Evolutionary conservation across 2,888 invertebrate species (phyloP).

Genomic region (Sinodicranocentrus sp.): DNA sequence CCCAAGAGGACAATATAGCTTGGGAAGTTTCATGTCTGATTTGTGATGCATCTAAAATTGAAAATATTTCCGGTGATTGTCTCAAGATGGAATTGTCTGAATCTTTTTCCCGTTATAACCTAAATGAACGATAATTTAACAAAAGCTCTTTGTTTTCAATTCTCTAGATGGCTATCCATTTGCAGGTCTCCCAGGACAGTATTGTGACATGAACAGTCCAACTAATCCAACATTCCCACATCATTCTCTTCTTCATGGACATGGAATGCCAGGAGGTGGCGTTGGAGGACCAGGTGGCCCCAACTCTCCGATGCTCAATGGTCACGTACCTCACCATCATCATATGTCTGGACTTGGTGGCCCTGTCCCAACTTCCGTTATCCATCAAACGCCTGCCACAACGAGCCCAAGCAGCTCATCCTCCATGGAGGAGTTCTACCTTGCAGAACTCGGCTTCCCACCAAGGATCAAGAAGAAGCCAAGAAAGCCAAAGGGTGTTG

Average conservation of each 20-base stretch:
- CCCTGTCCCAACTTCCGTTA: conserved; percentile 79
- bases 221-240: conserved; percentile 76
- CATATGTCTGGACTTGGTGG: conserved; percentile 77
- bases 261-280: conserved; percentile 71
- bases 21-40: too few relatives aligned
- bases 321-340: conserved; percentile 82
- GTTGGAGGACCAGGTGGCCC: conserved; percentile 67
- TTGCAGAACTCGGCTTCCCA: conserved; percentile 86
- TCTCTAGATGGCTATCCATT: conserved; percentile 75
- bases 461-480: conserved; percentile 92
- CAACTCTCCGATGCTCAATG: conserved; percentile 78
- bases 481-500: conserved; percentile 84
- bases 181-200: conserved; percentile 75
- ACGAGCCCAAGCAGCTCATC: conserved; percentile 81
- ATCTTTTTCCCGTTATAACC: neutral
- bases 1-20: too few relatives aligned
- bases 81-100: neutral
- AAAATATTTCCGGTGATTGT: conserved; percentile 34
- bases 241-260: conserved; percentile 70
- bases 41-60: too few relatives aligned
- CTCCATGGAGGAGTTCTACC: conserved; percentile 92
- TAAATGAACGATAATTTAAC: too few relatives aligned
- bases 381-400: conserved; percentile 80
- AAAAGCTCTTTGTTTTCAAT: conserved; percentile 21
- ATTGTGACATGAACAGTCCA: conserved; percentile 76